phyloP scores from a whole-genome alignment of 2,113 vertebrate species.

The Periophthalmus modestus region DNA sequence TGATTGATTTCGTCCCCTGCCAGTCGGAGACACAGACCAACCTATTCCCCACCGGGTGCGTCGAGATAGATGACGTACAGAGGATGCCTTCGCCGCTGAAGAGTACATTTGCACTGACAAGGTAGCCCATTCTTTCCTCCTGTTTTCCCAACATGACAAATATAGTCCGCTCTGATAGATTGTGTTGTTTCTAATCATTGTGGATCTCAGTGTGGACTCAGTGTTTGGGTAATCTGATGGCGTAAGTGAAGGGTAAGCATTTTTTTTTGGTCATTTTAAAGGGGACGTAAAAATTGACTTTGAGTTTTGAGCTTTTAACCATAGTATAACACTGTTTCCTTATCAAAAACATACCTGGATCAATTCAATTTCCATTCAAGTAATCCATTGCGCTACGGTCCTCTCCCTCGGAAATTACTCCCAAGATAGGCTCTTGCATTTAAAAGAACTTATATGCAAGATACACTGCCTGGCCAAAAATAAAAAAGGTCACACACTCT shows the following conservation, averaged over 20 bases:
- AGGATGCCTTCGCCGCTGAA: constrained; percentile 64
- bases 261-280: background rate
- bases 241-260: constrained; percentile 13
- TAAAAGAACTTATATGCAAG: too few species aligned
- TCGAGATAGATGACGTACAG: constrained; percentile 65
- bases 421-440: too few species aligned
- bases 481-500: too few species aligned
- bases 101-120: constrained; percentile 70
- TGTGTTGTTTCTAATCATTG: constrained; percentile 55
- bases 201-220: constrained; percentile 19
- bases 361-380: too few species aligned
- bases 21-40: constrained; percentile 58
- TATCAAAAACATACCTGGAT: too few species aligned
- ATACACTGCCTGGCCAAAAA: too few species aligned
- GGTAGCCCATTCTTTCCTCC: constrained; percentile 55
- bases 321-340: too few species aligned
- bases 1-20: constrained; percentile 73
- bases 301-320: too few species aligned
- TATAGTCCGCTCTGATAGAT: constrained; percentile 57
- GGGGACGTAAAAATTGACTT: too few species aligned
- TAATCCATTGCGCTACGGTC: too few species aligned
- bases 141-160: constrained; percentile 50
- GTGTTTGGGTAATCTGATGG: background rate
- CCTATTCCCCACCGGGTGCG: constrained; percentile 54
- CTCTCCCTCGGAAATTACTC: too few species aligned